These are phyloP conservation scores for Eupithecia inturbata DNA, from an alignment of 2,888 invertebrate genomes.

Conservation along the genomic window DNA sequence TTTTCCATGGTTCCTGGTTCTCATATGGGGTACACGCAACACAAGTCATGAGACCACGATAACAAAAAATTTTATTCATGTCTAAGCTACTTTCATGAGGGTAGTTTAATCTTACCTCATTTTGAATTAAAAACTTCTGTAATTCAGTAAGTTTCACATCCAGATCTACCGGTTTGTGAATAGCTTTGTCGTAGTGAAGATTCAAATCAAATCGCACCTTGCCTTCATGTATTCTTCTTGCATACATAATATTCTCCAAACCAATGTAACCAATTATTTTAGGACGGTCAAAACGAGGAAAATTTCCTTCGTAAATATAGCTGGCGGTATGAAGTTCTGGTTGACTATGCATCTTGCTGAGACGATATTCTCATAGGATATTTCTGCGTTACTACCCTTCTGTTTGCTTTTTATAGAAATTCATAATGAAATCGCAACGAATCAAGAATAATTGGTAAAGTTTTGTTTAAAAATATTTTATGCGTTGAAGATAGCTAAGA, in stretches of 20 bases:
- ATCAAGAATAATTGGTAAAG: background rate
- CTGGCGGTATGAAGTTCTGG: constrained; percentile 58
- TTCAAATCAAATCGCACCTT: constrained; percentile 77
- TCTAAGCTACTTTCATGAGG: constrained; percentile 52
- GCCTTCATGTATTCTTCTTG: constrained; percentile 59
- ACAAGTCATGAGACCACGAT: constrained; percentile 87
- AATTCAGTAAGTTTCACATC: constrained; percentile 82
- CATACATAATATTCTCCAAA: constrained; percentile 82
- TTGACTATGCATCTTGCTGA: constrained; percentile 47
- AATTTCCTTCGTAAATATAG: constrained; percentile 57
- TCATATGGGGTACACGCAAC: constrained; percentile 89
- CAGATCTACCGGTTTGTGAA: constrained; percentile 63
- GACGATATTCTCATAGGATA: background rate
- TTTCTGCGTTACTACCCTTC: background rate
- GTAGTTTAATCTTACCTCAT: constrained; percentile 62
- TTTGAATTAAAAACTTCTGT: constrained; percentile 80
- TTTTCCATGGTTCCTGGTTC: constrained; percentile 86
- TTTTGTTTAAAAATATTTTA: background rate
- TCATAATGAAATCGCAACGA: background rate
- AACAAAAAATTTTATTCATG: constrained; percentile 85
- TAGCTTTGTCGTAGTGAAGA: constrained; percentile 64
- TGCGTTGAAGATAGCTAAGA: no score
- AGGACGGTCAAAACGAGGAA: constrained; percentile 79
- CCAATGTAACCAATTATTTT: constrained; percentile 83
- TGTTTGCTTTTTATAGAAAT: background rate